Percentiles rank a stretch among this genome's conserved stretches.
Conservation (phyloP, 2,113 vertebrate genomes). For the Passer montanus region DNA sequence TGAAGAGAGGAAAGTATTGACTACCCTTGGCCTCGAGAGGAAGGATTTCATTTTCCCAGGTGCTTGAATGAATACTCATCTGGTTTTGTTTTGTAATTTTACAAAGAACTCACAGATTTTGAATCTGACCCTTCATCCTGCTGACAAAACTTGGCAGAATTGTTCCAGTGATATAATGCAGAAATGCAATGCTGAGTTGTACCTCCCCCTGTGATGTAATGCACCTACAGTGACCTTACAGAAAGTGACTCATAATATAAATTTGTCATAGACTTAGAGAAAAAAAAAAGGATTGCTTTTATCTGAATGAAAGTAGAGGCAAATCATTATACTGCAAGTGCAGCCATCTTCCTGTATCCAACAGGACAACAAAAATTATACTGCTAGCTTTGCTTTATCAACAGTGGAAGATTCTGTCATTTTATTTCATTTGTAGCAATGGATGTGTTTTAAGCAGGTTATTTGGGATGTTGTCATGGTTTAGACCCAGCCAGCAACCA, state of each 20-base stretch:
- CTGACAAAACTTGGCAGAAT: conserved; percentile 59
- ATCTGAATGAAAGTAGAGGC: conserved; percentile 22
- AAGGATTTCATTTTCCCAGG: conserved; percentile 31
- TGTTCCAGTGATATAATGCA: conserved; percentile 41
- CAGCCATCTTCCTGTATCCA: background rate
- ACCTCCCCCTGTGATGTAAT: conserved; percentile 59
- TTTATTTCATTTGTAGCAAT: background rate
- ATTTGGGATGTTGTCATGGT: background rate
- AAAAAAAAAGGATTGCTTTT: conserved; percentile 25
- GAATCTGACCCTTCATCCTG: conserved; percentile 43
- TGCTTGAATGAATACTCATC: conserved; percentile 27
- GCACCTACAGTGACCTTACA: conserved; percentile 22
- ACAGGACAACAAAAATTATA: background rate
- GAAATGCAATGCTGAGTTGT: conserved; percentile 11
- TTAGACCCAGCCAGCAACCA: background rate
- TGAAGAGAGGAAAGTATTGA: background rate
- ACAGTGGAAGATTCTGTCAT: background rate
- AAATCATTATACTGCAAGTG: background rate
- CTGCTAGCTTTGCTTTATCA: background rate
- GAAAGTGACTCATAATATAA: conserved; percentile 51
- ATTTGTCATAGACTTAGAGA: conserved; percentile 19
- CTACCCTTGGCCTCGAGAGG: background rate
- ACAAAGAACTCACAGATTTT: conserved; percentile 51
- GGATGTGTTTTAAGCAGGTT: background rate
- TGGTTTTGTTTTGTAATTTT: conserved; percentile 56